phyloP scores from a whole-genome alignment of 2,888 invertebrate species.

The Eremobia ochroleuca region DNA sequence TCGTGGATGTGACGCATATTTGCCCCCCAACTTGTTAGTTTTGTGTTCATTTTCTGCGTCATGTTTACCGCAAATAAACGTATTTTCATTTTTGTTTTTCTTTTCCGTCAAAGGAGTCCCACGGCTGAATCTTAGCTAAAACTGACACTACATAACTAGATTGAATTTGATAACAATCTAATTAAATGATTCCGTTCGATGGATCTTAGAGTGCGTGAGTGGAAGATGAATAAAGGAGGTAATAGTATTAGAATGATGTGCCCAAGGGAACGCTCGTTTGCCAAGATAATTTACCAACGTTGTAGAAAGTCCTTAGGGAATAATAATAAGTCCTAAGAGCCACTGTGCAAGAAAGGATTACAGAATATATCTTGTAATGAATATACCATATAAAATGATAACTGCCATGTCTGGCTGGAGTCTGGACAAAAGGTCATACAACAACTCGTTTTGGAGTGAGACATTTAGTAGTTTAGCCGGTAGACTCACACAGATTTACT shows the following conservation, averaged over 20 bases:
- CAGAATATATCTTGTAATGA: background rate
- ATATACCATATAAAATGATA: background rate
- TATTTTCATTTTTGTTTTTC: too few relatives aligned
- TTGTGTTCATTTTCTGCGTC: too few relatives aligned
- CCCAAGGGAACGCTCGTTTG: constrained; percentile 10
- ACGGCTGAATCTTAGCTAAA: background rate
- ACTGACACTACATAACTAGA: background rate
- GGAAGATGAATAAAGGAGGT: background rate
- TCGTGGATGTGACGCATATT: too few relatives aligned
- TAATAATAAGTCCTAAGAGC: constrained; percentile 4
- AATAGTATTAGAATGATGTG: constrained; percentile 8
- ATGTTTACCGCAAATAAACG: too few relatives aligned
- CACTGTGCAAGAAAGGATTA: background rate
- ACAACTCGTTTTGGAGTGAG: background rate
- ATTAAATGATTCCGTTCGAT: too few relatives aligned
- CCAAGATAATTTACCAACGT: constrained; percentile 6
- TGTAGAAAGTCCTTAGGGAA: background rate
- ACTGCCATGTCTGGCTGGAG: background rate
- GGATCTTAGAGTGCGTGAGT: too few relatives aligned
- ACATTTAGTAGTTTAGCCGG: background rate
- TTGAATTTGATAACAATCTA: background rate
- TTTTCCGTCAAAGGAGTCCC: background rate
- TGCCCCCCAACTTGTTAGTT: too few relatives aligned
- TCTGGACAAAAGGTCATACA: background rate
- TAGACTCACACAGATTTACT: background rate